Evolutionary conservation across 2,888 invertebrate genomes (phyloP), one percentile per base, ranked within the genome.

Genomic region (Luperina nickerlii): DNA sequence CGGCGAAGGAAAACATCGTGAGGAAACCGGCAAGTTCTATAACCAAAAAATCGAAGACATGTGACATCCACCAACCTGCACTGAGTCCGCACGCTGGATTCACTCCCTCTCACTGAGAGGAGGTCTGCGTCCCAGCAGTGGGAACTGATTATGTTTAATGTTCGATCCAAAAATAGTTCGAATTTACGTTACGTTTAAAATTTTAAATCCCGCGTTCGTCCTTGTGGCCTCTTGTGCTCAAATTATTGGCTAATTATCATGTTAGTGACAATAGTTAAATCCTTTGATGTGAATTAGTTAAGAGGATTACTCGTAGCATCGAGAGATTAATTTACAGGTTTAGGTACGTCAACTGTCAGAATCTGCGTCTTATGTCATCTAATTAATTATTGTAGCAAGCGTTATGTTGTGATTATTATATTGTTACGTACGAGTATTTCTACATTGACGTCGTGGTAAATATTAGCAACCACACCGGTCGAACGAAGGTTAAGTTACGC

Each of bases 261-360:
- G 42, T 51, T 27, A 27, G 7, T 66, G 42, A 38, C 65, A 65
- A 24, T 13, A 32, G 60, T 32, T 68, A 38, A 72, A 68, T 27
- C 69, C 42, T 62, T 60, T 74, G 57, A 70, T 74, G 15, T 60
- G 48, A 42, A n/a, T 63, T 48, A 76, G 38, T 45, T 69, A 20
- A 15, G 69, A 32, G 42, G 51, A 74, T 81, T 54, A 32, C 32
- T 32, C 1, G 32, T 32, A 60, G 15, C 15, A 42, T 62, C 57
- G 15, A 51, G 79, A 70, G 74, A 74, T 54, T 74, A 65, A 74
- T 79, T 74, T 70, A 70, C 24, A 9, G 7, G 18, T 54, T 81
- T 15, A 38, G 38, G 7, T 38, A 66, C 11, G 45, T 62, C 54
- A 68, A 60, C 27, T 74, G 74, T 81, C 74, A 81, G 27, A 51